These are phyloP conservation scores for Pachycephala philippinensis DNA, from an alignment of 2,113 vertebrate species.

Conservation along the genomic window DNA sequence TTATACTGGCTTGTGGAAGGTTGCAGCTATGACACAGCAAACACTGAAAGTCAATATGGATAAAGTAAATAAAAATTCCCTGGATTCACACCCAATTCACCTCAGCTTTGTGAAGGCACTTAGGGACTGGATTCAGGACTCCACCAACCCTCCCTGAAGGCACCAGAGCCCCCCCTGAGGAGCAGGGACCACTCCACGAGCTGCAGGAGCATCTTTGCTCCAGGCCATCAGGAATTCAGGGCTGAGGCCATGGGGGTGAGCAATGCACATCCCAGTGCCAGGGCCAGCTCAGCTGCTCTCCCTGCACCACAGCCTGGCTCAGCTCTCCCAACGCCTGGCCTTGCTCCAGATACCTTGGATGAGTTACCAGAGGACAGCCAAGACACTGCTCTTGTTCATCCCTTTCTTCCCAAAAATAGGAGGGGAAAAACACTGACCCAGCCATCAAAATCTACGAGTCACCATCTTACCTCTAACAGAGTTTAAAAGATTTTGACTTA, in stretches of 20 bases:
- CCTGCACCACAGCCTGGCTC: rapidly evolving
- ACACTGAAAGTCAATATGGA: neutral
- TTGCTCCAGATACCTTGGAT: neutral
- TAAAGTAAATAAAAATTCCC: neutral
- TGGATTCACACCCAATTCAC: neutral
- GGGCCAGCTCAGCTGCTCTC: neutral
- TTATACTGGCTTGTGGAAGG: neutral
- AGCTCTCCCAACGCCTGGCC: rapidly evolving
- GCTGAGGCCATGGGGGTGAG: rapidly evolving
- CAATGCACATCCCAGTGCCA: neutral
- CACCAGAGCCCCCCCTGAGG: neutral
- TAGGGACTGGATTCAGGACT: neutral
- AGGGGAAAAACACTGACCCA: neutral
- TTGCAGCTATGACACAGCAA: neutral
- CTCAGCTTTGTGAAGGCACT: neutral
- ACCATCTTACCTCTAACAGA: neutral
- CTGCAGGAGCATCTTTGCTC: neutral
- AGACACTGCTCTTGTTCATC: neutral
- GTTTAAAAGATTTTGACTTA: neutral
- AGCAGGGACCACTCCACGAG: neutral
- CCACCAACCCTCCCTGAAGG: neutral
- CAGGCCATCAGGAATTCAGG: neutral
- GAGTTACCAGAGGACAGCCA: neutral
- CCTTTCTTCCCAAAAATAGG: neutral
- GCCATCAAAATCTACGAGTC: neutral